Evolutionary conservation across 2,113 vertebrate genomes (phyloP), one percentile per base, ranked within the genome.

Genomic region (Haliaeetus leucogaster): DNA sequence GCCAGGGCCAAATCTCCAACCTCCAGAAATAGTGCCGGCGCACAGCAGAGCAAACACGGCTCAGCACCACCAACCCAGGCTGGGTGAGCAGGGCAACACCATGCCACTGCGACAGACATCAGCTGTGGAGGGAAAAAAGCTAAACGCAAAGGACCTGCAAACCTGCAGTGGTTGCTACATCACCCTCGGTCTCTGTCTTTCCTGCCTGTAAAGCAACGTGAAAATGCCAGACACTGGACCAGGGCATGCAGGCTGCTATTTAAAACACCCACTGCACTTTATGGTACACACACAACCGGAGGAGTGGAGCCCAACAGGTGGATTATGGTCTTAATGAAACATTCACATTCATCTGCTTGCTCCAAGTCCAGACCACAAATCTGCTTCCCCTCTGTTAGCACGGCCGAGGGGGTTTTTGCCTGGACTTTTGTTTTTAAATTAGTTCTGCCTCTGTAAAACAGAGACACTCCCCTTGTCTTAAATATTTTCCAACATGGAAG

Each of bases 101-200:
- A 19, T 0, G 0, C 13, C 30, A 58, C 25, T 0, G 0, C 43
- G 32, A 65, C 34, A 62, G 38, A 20, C 6, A 65, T 32, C 16
- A 9, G 9, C 7, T 1, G 20, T 1, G 2, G 32, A 58, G 36
- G 34, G 27, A 26, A 70, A 66, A 67, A 9, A 22, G 13, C 34
- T 9, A 0, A 68, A 90, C 58, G 36, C 50, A 36, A 86, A 70
- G 38, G 42, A 40, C 30, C 61, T n/a, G 40, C 82, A 68, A 56
- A 83, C 32, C 50, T 55, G 36, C 68, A 32, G 45, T 2, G 2
- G 38, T 7, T 32, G 42, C 40, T 25, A 5, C 47, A 52, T 11
- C 50, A 30, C 34, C n/a, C 53, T 74, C 10, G 0, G 29, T 10
- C 36, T 72, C 80, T 0, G 0, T 53, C 73, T 10, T 48, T 78